phyloP scores from a whole-genome alignment of 2,113 vertebrate genomes.

The Alethe diademata region DNA sequence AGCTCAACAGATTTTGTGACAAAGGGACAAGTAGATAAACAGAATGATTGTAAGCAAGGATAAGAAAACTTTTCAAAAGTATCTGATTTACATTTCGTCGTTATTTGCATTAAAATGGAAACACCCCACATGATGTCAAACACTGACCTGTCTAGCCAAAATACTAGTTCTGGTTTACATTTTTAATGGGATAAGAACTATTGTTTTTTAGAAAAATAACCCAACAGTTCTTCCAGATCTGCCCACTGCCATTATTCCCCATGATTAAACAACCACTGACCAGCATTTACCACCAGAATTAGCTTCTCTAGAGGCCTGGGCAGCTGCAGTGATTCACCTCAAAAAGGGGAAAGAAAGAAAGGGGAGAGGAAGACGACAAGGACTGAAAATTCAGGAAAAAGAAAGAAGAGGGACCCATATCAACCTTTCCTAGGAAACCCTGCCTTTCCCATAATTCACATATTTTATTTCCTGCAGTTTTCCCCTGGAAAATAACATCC shows the following conservation, averaged over 20 bases:
- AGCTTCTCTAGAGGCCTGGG: not conserved
- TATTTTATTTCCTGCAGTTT: not conserved
- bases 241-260: not conserved
- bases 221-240: not conserved
- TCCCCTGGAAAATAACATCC: not conserved
- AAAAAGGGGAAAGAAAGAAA: not conserved
- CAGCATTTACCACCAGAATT: not conserved
- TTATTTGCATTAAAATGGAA: not conserved
- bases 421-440: not conserved
- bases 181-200: not conserved
- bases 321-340: not conserved
- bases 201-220: not conserved
- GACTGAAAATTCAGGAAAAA: not conserved
- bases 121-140: not conserved
- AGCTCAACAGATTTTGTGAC: not conserved
- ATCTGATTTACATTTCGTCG: not conserved
- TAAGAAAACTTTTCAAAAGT: not conserved
- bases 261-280: not conserved
- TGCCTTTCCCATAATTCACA: not conserved
- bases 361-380: accelerated
- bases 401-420: not conserved
- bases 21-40: not conserved
- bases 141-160: not conserved
- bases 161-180: not conserved
- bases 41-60: not conserved